Evolutionary conservation across 2,888 invertebrate genomes (phyloP).

Genomic region (Priocnemis perturbator): DNA sequence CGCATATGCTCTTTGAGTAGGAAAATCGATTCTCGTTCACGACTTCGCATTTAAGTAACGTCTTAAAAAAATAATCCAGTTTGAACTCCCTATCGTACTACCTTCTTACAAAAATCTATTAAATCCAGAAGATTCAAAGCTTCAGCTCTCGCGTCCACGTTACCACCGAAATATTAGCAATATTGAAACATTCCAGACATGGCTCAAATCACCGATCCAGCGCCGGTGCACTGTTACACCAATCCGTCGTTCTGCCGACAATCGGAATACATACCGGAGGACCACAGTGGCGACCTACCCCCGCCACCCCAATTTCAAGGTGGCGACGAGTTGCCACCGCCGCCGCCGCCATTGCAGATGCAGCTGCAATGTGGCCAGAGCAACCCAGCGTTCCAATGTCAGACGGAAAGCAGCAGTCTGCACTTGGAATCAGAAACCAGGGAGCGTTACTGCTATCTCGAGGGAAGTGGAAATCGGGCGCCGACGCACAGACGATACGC

Average conservation of each 20-base stretch:
- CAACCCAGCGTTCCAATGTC: conserved; percentile 65
- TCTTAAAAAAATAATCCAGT: no score
- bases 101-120: no score
- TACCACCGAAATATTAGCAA: no score
- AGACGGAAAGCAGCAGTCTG: conserved; percentile 17
- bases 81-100: no score
- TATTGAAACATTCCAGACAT: conserved; percentile 19
- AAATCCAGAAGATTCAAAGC: no score
- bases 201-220: conserved; percentile 47
- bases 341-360: conserved; percentile 60
- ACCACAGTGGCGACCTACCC: conserved; percentile 73
- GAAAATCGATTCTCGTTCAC: no score
- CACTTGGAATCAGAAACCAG: conserved; percentile 17
- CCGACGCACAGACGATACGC: conserved; percentile 55
- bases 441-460: conserved; percentile 65
- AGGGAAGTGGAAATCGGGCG: conserved; percentile 43
- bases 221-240: conserved; percentile 80
- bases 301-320: conserved; percentile 69
- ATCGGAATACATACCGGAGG: conserved; percentile 80
- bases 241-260: conserved; percentile 89
- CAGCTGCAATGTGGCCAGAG: conserved; percentile 62
- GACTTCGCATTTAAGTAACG: no score
- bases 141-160: no score
- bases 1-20: no score
- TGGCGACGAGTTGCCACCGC: conserved; percentile 62